Percentiles rank a stretch among this genome's conserved stretches.
Evolutionary conservation across 2,888 invertebrate genomes (phyloP).

Genomic region (Peribatodes rhomboidaria): DNA sequence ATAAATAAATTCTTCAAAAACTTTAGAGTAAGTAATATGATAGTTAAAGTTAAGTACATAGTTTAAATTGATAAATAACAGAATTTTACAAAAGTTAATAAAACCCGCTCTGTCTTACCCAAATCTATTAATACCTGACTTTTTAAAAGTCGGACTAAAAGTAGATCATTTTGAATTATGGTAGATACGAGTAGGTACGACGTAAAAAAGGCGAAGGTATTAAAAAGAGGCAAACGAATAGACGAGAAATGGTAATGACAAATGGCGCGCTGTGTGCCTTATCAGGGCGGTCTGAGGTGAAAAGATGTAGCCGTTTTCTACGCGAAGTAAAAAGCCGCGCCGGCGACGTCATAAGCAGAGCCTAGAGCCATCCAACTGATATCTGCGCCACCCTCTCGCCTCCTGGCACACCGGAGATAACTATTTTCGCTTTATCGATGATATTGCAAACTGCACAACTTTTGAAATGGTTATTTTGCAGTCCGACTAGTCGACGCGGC

Average conservation of each 20-base stretch:
- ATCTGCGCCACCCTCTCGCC: constrained; percentile 57
- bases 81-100: not conserved
- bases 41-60: not conserved
- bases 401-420: constrained; percentile 61
- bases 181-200: not conserved
- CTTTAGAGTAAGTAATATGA: too few species aligned
- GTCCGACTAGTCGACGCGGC: constrained; percentile 20
- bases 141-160: not conserved
- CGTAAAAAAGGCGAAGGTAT: constrained; percentile 22
- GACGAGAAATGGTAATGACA: constrained; percentile 74
- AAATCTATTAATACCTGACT: not conserved
- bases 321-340: constrained; percentile 62
- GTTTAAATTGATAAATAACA: not conserved
- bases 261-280: constrained; percentile 69
- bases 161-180: constrained; percentile 6
- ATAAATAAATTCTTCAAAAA: too few species aligned
- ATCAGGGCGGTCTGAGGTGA: constrained; percentile 66
- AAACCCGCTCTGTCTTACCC: not conserved
- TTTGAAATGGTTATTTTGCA: constrained; percentile 45
- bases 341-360: constrained; percentile 69
- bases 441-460: constrained; percentile 56
- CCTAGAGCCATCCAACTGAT: constrained; percentile 63
- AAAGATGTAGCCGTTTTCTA: constrained; percentile 70
- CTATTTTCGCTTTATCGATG: constrained; percentile 61
- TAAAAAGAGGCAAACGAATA: constrained; percentile 44